Evolutionary conservation across 2,113 vertebrate species (phyloP), one percentile per base, ranked within the genome.

Genomic region (Terrapene triunguis): DNA sequence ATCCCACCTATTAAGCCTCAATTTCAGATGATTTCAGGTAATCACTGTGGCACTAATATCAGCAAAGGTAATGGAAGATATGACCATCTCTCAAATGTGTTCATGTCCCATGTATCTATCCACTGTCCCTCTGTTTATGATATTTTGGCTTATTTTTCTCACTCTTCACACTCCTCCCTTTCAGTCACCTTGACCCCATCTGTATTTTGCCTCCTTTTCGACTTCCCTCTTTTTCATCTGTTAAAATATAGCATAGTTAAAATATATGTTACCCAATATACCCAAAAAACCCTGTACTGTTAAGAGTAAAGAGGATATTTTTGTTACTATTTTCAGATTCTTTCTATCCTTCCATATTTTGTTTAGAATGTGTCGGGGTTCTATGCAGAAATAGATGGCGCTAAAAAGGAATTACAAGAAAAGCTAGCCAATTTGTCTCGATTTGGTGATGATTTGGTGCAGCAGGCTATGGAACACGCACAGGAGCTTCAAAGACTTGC

Each of bases 371-470:
- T 98, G 62, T 99, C 98, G 1, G 96, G 98, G n/a, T 98, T 99
- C 97, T 99, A 99, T 12, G 99, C 99, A 55, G 99, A 99, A 90
- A 99, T 99, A 92, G 99, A 99, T 85, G 99, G 99, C 54, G 99
- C 99, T 3, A 97, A 97, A 93, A 98, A 96, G 55, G 98, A 98
- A 85, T 94, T 99, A 94, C 98, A 96, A 85, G 98, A 98, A 83
- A 99, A 98, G 97, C 96, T 98, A 7, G 98, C 98, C 96, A 99
- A 98, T 54, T 98, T 99, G 27, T 99, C 99, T 11, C 94, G 98
- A 79, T 98, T 98, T 22, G 98, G 99, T 97, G 97, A 97, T 55
- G 98, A 98, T 38, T 97, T 99, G 97, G 99, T 99, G 57, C 98
- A 98, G 96, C 98, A 98, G 87, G 99, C 99, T 6, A 97, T 98